Percentiles rank a stretch among this genome's conserved stretches.
Evolutionary conservation across 2,113 vertebrate species (phyloP).

Genomic region (Zosterops hypoxanthus): DNA sequence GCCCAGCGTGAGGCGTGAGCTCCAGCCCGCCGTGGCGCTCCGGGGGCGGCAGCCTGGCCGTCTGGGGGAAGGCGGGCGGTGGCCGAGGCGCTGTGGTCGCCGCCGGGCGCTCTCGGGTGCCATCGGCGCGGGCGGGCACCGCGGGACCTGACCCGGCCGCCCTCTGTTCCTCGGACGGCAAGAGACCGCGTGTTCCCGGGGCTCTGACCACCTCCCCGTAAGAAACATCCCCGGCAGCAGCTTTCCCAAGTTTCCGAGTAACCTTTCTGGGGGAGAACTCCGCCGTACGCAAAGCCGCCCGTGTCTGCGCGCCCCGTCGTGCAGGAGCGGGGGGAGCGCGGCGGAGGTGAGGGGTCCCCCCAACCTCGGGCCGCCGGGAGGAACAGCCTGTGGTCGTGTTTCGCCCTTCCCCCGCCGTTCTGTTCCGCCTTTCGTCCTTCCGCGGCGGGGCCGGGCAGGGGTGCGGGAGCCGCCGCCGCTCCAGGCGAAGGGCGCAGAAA

Average conservation of each 20-base stretch:
- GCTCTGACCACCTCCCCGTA: neutral
- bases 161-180: neutral
- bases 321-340: neutral
- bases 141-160: neutral
- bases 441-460: neutral
- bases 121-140: neutral
- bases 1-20: neutral
- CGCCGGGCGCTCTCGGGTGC: neutral
- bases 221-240: neutral
- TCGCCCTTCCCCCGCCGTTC: neutral
- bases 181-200: neutral
- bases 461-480: neutral
- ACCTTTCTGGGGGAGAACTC: neutral
- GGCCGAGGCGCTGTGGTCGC: neutral
- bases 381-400: neutral
- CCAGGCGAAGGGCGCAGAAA: constrained; percentile 62
- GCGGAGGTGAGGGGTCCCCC: neutral
- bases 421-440: neutral
- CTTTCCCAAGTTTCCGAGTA: neutral
- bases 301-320: too few species aligned
- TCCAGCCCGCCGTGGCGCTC: neutral
- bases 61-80: neutral
- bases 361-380: neutral
- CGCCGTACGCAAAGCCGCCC: neutral
- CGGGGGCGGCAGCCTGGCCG: neutral